Evolutionary conservation across 2,888 invertebrate genomes (phyloP).

Genomic region (Chrysolina haemoptera): DNA sequence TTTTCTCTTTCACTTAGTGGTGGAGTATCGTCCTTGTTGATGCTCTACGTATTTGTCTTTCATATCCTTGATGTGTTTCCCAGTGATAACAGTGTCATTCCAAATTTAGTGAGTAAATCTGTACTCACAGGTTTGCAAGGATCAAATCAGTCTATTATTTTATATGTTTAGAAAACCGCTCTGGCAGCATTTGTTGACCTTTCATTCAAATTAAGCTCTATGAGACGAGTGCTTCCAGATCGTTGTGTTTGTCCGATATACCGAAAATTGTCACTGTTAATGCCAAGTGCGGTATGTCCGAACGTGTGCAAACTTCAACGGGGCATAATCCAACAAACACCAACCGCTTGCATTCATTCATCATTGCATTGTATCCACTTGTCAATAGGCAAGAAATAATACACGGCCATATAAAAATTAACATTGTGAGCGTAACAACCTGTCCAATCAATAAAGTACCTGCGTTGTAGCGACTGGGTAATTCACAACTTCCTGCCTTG

Average conservation of each 20-base stretch:
- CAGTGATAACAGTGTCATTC: too few relatives aligned
- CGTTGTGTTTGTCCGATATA: background rate
- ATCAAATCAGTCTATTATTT: too few relatives aligned
- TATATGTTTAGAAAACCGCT: too few relatives aligned
- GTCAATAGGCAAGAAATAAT: slow-evolving; percentile 18
- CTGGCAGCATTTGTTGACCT: too few relatives aligned
- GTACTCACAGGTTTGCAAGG: too few relatives aligned
- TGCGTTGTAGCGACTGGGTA: slow-evolving; percentile 45
- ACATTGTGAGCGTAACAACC: slow-evolving; percentile 18
- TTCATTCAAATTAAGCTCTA: background rate
- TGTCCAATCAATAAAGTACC: slow-evolving; percentile 45
- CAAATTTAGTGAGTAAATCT: too few relatives aligned
- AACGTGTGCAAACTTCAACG: background rate
- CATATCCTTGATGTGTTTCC: too few relatives aligned
- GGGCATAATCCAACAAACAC: background rate
- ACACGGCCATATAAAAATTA: slow-evolving; percentile 13
- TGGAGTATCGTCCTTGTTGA: too few relatives aligned
- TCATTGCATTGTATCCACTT: slow-evolving; percentile 9
- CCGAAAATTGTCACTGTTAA: background rate
- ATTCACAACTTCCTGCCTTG: slow-evolving; percentile 62
- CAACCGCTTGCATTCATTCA: background rate
- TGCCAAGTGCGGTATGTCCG: background rate
- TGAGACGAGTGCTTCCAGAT: background rate
- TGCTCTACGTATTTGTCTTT: too few relatives aligned
- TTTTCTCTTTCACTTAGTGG: too few relatives aligned